Conservation (phyloP, 2,797 vertebrate species). For the Amblyraja radiata region DNA sequence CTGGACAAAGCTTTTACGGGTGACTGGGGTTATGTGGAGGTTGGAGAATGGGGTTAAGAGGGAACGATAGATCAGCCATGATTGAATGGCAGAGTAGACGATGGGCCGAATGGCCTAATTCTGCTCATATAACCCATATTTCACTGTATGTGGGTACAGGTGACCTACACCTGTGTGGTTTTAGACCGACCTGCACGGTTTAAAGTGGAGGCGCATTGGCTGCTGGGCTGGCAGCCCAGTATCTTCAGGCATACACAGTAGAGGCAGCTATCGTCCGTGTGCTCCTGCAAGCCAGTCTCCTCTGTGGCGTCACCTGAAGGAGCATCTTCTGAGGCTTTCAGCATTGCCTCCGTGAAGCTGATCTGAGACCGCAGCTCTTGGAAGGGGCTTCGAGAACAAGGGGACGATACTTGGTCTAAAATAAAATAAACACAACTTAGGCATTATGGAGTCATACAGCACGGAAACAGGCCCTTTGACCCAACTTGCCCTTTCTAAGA, state of each 20-base stretch:
- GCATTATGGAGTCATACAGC: no score
- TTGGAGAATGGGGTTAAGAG: no score
- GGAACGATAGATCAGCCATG: no score
- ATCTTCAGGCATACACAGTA: slow-evolving; percentile 86
- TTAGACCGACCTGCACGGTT: slow-evolving; percentile 66
- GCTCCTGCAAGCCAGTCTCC: slow-evolving; percentile 91
- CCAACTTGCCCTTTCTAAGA: no score
- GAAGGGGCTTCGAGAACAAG: slow-evolving; percentile 56
- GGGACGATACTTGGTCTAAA: not conserved
- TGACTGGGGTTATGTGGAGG: no score
- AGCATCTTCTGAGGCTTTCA: slow-evolving; percentile 70
- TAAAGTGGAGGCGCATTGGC: slow-evolving; percentile 69
- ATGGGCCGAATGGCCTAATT: no score
- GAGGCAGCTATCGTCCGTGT: slow-evolving; percentile 91
- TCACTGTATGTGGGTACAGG: no score
- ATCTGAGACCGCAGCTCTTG: slow-evolving; percentile 84
- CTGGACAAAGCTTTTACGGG: no score
- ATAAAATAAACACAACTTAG: not conserved
- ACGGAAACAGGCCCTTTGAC: no score
- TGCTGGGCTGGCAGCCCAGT: slow-evolving; percentile 75
- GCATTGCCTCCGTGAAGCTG: slow-evolving; percentile 93
- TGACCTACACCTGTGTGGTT: no score
- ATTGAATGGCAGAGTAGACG: no score
- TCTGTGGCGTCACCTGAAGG: slow-evolving; percentile 74
- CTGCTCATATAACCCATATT: no score